Evolutionary conservation across 2,797 vertebrate genomes (phyloP).

Genomic region (Vireo griseus): DNA sequence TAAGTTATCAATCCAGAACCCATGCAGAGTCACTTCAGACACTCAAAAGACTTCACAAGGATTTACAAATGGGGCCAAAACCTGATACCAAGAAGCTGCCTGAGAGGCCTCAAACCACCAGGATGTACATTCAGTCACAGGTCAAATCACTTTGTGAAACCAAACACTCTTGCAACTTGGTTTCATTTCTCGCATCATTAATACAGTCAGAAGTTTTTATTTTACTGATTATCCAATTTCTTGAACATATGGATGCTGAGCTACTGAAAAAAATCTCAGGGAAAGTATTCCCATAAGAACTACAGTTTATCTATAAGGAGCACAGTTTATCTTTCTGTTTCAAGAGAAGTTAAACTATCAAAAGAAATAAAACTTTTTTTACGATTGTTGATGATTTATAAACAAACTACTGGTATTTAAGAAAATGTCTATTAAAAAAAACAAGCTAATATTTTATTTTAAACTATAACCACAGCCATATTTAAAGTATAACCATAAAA

Average conservation of each 20-base stretch:
- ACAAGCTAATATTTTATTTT: not conserved
- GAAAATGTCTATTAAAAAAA: not conserved
- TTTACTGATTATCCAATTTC: not conserved
- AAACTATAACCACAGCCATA: not conserved
- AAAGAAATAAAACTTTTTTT: not conserved
- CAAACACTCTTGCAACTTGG: not conserved
- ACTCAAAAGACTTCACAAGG: not conserved
- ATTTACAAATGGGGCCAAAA: not conserved
- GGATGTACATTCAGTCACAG: not conserved
- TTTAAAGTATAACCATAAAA: not conserved
- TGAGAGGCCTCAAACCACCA: not conserved
- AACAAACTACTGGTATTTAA: not conserved
- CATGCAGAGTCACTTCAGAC: not conserved
- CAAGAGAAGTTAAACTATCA: not conserved
- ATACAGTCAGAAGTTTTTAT: not conserved
- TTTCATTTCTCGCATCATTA: not conserved
- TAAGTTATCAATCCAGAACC: not conserved
- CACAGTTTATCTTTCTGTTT: not conserved
- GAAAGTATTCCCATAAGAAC: not conserved
- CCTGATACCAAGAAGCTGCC: accelerated
- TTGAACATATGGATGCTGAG: not conserved
- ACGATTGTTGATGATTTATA: not conserved
- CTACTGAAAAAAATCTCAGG: not conserved
- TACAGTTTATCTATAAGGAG: not conserved
- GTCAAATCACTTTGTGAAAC: not conserved